Evolutionary conservation across 2,888 invertebrate species (phyloP).

Genomic region (Idaea dimidiata): DNA sequence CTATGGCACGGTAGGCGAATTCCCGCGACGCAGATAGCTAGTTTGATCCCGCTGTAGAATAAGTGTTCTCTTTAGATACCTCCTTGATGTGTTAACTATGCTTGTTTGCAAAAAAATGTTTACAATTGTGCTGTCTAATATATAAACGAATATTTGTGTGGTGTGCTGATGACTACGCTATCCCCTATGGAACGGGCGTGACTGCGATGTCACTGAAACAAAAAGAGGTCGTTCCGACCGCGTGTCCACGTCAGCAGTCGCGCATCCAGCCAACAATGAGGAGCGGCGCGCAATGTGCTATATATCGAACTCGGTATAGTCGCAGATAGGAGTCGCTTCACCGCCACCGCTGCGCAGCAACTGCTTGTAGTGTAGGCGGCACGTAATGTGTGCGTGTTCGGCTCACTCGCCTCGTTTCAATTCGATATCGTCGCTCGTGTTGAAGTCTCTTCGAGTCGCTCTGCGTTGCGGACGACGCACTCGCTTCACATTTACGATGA

Average conservation of each 20-base stretch:
- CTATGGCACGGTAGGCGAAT: neutral
- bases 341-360: conserved; percentile 23
- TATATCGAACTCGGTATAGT: conserved; percentile 55
- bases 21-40: neutral
- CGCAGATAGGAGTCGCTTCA: conserved; percentile 52
- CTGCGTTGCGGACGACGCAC: conserved; percentile 52
- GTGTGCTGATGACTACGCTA: neutral
- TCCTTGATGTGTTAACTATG: neutral
- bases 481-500: conserved; percentile 50
- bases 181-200: conserved; percentile 44
- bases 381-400: conserved; percentile 71
- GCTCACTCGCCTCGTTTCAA: conserved; percentile 50
- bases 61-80: neutral
- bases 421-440: conserved; percentile 51
- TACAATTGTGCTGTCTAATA: neutral
- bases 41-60: neutral
- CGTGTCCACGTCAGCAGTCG: conserved; percentile 57
- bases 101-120: neutral
- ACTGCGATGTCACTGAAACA: conserved; percentile 65
- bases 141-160: neutral
- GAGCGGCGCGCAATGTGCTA: conserved; percentile 49
- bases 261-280: conserved; percentile 62
- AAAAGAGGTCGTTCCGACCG: conserved; percentile 65
- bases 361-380: conserved; percentile 53
- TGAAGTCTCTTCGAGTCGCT: conserved; percentile 47